These are phyloP conservation scores for Cheilosia vulpina DNA, from an alignment of 2,888 invertebrate genomes.

Conservation along the genomic window DNA sequence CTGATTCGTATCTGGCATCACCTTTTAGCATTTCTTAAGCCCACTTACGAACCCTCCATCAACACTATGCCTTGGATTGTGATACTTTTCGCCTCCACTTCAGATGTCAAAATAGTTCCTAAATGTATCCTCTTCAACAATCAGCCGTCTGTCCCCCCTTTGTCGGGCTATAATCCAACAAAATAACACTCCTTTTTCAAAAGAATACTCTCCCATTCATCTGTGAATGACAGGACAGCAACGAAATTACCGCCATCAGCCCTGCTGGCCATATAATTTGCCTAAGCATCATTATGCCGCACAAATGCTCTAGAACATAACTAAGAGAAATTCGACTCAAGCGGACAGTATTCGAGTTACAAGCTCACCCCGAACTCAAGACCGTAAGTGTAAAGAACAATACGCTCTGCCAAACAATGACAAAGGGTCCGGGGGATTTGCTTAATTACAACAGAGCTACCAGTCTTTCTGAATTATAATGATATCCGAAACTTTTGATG, in stretches of 20 bases:
- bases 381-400: conserved; percentile 48
- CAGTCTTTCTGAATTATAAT: conserved; percentile 17
- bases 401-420: conserved; percentile 32
- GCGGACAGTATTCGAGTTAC: conserved; percentile 18
- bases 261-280: conserved; percentile 50
- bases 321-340: conserved; percentile 18
- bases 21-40: not conserved
- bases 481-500: conserved; percentile 52
- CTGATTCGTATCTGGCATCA: not conserved
- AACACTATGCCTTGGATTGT: not conserved
- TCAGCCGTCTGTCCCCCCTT: not conserved
- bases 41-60: conserved; percentile 23
- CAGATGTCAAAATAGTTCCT: conserved; percentile 25
- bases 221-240: conserved; percentile 55
- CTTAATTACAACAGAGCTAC: conserved; percentile 33
- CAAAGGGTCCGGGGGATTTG: conserved; percentile 34
- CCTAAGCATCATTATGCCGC: conserved; percentile 34
- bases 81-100: conserved; percentile 22
- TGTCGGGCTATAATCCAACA: conserved; percentile 25
- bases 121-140: conserved; percentile 41
- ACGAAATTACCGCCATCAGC: conserved; percentile 52
- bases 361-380: conserved; percentile 18
- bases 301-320: not conserved
- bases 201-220: conserved; percentile 12
- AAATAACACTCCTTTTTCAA: conserved; percentile 48